A percentile compares a stretch with the other conserved stretches of the same genome.
phyloP scores from a whole-genome alignment of 2,113 vertebrate genomes.

The Formicarius rufipectus region DNA sequence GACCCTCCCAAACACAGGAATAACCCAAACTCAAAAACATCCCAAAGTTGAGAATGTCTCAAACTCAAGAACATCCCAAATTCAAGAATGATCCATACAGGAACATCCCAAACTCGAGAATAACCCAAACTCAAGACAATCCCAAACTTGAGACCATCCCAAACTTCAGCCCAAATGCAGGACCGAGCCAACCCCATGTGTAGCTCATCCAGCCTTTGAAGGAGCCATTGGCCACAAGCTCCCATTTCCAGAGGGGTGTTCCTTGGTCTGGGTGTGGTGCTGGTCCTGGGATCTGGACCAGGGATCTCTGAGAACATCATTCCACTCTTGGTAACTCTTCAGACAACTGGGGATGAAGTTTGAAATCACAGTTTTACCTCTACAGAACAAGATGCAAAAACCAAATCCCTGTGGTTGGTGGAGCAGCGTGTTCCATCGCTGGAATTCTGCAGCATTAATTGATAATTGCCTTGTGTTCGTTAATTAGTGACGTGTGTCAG shows the following conservation, averaged over 20 bases:
- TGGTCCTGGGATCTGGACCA: neutral
- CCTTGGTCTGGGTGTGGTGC: neutral
- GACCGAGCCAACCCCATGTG: neutral
- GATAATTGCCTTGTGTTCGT: accelerated
- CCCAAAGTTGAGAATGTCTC: too few relatives aligned
- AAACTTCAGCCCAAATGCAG: neutral
- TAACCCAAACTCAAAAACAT: neutral
- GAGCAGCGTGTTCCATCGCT: accelerated
- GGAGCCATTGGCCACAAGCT: neutral
- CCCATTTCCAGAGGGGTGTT: neutral
- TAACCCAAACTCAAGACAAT: neutral
- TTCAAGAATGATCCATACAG: too few relatives aligned
- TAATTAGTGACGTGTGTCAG: accelerated
- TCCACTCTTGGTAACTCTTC: accelerated
- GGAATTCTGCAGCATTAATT: accelerated
- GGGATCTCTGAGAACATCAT: accelerated
- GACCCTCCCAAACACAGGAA: neutral
- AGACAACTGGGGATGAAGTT: neutral
- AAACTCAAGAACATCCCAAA: neutral
- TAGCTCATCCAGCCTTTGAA: accelerated
- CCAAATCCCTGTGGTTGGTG: neutral
- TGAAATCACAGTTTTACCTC: neutral
- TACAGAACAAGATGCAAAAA: too few relatives aligned
- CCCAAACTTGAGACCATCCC: neutral
- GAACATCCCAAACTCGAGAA: neutral